Evolutionary conservation across 2,888 invertebrate species (phyloP).

Genomic region (Hypolimnas misippus): DNA sequence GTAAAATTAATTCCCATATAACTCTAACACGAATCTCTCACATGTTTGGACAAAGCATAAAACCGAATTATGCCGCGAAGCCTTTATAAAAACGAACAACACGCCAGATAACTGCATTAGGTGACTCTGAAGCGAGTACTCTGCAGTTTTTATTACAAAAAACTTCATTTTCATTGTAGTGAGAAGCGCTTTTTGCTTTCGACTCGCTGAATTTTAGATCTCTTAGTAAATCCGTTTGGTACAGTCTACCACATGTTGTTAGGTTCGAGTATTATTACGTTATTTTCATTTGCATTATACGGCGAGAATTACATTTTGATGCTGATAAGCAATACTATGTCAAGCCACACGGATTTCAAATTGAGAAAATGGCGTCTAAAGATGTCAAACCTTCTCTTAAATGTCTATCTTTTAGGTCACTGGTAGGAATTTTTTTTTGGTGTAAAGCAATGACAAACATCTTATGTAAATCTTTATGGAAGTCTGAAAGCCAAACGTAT

Average conservation of each 20-base stretch:
- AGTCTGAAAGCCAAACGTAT: too few relatives aligned
- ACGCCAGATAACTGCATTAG: slow-evolving; percentile 37
- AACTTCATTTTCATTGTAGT: slow-evolving; percentile 40
- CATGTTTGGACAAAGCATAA: slow-evolving; percentile 11
- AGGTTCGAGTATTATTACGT: background rate
- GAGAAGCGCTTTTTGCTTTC: slow-evolving; percentile 35
- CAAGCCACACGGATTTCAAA: too few relatives aligned
- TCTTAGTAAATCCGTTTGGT: slow-evolving; percentile 12
- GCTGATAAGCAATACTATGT: too few relatives aligned
- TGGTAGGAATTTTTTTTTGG: too few relatives aligned
- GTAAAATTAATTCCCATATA: background rate
- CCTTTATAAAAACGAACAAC: slow-evolving; percentile 34
- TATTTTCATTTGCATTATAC: background rate
- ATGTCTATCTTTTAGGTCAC: too few relatives aligned
- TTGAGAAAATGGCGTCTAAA: too few relatives aligned
- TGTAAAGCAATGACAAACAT: too few relatives aligned
- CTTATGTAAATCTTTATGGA: too few relatives aligned
- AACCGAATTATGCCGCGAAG: slow-evolving; percentile 31
- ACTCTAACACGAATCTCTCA: background rate
- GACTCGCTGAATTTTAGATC: slow-evolving; percentile 31
- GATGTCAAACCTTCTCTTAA: too few relatives aligned
- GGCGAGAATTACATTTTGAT: too few relatives aligned
- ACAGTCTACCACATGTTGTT: background rate
- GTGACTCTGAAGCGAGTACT: slow-evolving; percentile 34
- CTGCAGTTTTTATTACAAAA: slow-evolving; percentile 34